Evolutionary conservation across 2,113 vertebrate species (phyloP), one percentile per base, ranked within the genome.

Genomic region (Notarius quadriscutis): DNA sequence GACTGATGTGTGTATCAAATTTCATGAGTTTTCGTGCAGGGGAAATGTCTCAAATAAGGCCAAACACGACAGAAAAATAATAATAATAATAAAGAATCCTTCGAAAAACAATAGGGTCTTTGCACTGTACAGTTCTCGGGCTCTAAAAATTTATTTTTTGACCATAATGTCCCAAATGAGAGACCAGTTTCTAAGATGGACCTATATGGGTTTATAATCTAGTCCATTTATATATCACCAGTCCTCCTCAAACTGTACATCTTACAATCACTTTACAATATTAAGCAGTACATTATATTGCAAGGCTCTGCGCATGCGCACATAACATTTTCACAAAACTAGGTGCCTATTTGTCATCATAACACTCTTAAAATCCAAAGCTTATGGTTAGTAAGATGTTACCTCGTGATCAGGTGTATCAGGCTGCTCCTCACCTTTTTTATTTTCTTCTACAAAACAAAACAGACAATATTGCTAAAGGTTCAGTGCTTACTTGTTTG

Each of bases 341-440:
- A 14, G 57, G n/a, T 2, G 18, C 20, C 8, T 7, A 57, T 51
- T 57, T 7, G 50, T 51, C 20, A 25, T 15, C 0, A 50, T 51
- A 51, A n/a, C n/a, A 2, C 41, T 50, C 1, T 41, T 50, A 18
- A 60, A 4, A 79, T 7, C 0, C 51, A 65, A 25, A 14, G 1
- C 27, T 74, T 41, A 7, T 18, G 7, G 20, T 3, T 34, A 18
- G 8, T 62, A 25, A 48, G 0, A 11, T 82, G 25, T 62, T 87
- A 95, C 95, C 91, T 95, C 89, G 87, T 89, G 82, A 84, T 92
- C 92, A 22, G 92, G 91, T 25, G 87, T 86, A 8, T 88, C 84
- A 78, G 87, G 90, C 91, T 93, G 93, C 89, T 93, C 92, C 90
- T 94, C 92, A 91, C 92, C 84, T 79, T 48, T 91, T 83, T 92